phyloP scores from a whole-genome alignment of 2,888 invertebrate genomes.

The Notodromas monacha region DNA sequence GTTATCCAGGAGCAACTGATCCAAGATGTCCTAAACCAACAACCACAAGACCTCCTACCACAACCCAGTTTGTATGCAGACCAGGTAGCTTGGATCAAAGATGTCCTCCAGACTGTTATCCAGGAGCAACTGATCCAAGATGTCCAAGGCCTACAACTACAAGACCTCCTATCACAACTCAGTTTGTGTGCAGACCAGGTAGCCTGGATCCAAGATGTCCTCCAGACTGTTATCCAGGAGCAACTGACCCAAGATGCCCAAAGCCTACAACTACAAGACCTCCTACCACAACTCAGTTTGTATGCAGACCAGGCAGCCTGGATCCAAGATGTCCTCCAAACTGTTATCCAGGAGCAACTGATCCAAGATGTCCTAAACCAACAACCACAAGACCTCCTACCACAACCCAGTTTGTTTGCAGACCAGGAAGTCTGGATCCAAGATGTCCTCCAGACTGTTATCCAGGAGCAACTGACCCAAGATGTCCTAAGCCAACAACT shows the following conservation, averaged over 20 bases:
- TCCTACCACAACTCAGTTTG: background rate
- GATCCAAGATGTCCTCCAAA: constrained; percentile 1
- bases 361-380: constrained; percentile 1
- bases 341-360: background rate
- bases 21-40: constrained; percentile 1
- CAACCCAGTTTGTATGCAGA: background rate
- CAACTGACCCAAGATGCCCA: constrained; percentile 1
- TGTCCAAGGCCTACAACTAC: background rate
- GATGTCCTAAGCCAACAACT: constrained; percentile 1
- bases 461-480: background rate
- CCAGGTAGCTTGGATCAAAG: constrained; percentile 1
- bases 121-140: background rate
- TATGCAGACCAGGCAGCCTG: constrained; percentile 1
- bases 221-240: background rate
- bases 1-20: background rate
- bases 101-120: background rate
- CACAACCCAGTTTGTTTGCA: background rate
- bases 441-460: constrained; percentile 1
- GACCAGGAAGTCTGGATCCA: constrained; percentile 1
- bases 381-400: background rate
- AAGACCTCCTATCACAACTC: background rate
- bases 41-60: background rate
- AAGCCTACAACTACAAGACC: background rate
- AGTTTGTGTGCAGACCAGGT: background rate
- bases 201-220: constrained; percentile 4